phyloP scores from a whole-genome alignment of 2,113 vertebrate genomes.

The Thoracochromis brauschi region DNA sequence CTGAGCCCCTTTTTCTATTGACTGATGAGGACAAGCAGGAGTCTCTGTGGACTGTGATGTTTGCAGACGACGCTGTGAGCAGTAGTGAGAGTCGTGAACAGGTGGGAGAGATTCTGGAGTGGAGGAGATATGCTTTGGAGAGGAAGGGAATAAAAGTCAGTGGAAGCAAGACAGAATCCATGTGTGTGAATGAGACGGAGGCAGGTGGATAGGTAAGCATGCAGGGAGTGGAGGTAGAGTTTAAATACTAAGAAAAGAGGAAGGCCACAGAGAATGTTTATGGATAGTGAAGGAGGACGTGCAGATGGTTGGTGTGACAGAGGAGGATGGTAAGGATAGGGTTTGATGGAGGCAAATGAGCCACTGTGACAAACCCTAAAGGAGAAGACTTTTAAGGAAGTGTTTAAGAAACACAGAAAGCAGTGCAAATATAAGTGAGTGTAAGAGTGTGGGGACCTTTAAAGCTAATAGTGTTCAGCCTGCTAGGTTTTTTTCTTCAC shows the following conservation, averaged over 20 bases:
- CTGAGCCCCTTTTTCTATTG: background rate
- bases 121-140: background rate
- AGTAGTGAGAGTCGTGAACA: background rate
- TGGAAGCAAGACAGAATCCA: background rate
- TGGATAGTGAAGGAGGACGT: background rate
- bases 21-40: background rate
- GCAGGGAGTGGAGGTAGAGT: accelerated
- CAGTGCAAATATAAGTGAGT: background rate
- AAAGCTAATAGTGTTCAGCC: background rate
- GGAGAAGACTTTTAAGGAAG: background rate
- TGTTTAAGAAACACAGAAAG: background rate
- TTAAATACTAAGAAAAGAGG: background rate
- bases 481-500: background rate
- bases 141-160: background rate
- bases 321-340: accelerated
- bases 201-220: background rate
- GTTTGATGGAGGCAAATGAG: background rate
- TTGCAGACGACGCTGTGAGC: background rate
- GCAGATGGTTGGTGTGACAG: background rate
- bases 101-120: background rate
- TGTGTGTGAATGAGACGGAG: accelerated
- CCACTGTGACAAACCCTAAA: background rate
- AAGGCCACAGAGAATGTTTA: accelerated
- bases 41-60: background rate
- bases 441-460: background rate